Evolutionary conservation across 2,888 invertebrate species (phyloP), one percentile per base, ranked within the genome.

Genomic region (Dryocosmus kuriphilus): DNA sequence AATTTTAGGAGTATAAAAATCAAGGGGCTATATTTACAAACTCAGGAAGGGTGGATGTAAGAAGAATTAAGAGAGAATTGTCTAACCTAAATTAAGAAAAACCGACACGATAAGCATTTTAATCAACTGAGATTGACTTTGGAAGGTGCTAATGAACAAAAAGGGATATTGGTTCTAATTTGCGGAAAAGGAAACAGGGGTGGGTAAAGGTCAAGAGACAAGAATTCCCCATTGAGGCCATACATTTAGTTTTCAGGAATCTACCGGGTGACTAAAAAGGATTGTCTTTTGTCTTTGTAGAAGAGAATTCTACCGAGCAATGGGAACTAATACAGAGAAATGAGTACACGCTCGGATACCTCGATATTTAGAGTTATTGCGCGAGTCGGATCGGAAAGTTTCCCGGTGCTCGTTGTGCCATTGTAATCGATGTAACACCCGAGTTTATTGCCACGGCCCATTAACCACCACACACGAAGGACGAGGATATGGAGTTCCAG

Each of bases 351-450:
- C 84, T 78, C 83, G 84, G 85, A 87, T 86, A 86, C 82, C 86
- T 85, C 86, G 88, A 89, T 89, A 89, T 88, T 89, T 87, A 85
- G 88, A 89, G 86, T 89, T 88, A 89, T 87, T 86, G 87, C 85
- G 80, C 80, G 80, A 81, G 81, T 85, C 85, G 85, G 79, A 78
- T 83, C 77, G 83, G 83, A 81, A 86, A 87, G 85, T 88, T 87
- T 84, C 83, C 80, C 80, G 78, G 38, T 79, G 78, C 76, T 77
- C 41, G 79, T 67, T 61, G 67, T 46, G 67, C 73, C 75, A 73
- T 82, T 81, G 86, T 87, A 88, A 88, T 87, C 87, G 87, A 82
- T 86, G 84, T 86, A 86, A 86, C 87, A 79, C 80, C 86, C 77
- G 80, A 83, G 84, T 88, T 88, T 88, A 88, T 88, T 85, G 85